Base-by-base conservation (phyloP, 2,888 invertebrate species). In the Ophion costatus region DNA sequence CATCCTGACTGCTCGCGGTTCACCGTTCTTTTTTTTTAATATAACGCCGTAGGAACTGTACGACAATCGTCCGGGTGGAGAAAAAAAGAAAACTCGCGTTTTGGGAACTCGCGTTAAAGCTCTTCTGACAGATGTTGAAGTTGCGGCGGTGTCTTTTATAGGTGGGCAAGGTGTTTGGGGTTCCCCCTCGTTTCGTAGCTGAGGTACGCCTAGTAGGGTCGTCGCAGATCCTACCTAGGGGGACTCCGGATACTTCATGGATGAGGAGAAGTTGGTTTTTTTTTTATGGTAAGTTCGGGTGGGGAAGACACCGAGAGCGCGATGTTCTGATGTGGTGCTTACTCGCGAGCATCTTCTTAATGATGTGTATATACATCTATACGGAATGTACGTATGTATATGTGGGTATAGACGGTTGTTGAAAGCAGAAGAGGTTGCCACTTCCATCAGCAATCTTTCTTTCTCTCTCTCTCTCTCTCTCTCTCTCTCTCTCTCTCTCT, bases 91-190 rank as follows among this genome's bases (percentile, higher is more conserved):
- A 64, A 64, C 64, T 64, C 75, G 63, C 75, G 70, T 71, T 83
- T 85, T 83, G 76, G 61, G 56, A 45, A 77, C 76, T 67, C 69
- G 24, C 59, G 69, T 63, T 77, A 73, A 78, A 80, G 83, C 79
- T 86, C 85, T 88, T 92, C 92, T 92, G 92, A 89, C 90, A 88
- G 91, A 89, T 90, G 80, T 89, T 78, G 69, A 80, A 74, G 86
- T 88, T 85, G 88, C 83, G 87, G 83, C 86, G 85, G 86, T 61
- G 82, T 90, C 92, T 92, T 92, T 91, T 92, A 92, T 92, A 92
- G 91, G 73, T 75, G 77, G 77, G 14, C 51, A 45, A 83, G 77
- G 77, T 75, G 80, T 85, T 85, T 81, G 86, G 86, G 87, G 69
- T 80, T 83, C 77, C 77, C 56, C 66, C 64, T 86, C 78, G 74